A percentile compares a stretch with the other conserved stretches of the same genome.
These are phyloP conservation scores for Sphenodon punctatus DNA, from an alignment of 2,797 vertebrate species.

Conservation along the genomic window DNA sequence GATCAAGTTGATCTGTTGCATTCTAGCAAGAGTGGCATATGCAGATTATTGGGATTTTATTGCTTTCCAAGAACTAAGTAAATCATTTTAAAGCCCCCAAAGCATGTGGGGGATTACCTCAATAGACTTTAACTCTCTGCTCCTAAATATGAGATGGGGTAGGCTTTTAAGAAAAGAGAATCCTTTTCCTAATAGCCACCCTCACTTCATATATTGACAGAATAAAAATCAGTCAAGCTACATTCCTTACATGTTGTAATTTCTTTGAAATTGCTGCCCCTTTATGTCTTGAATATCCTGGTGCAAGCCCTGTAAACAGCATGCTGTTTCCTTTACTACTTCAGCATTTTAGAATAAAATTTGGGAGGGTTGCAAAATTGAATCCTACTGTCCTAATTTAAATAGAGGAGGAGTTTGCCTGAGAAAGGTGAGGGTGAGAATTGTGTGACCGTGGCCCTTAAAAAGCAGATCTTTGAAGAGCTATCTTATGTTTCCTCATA, in stretches of 20 bases:
- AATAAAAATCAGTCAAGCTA: not conserved
- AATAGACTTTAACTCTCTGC: constrained; percentile 31
- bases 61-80: constrained; percentile 54
- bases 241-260: not conserved
- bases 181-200: not conserved
- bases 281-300: not conserved
- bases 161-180: not conserved
- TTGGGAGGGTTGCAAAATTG: not conserved
- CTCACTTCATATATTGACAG: not conserved
- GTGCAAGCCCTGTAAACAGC: not conserved
- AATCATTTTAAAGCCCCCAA: constrained; percentile 29
- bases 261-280: not conserved
- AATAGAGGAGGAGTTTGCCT: not conserved
- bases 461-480: not conserved
- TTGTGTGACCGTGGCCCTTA: not conserved
- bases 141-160: not conserved
- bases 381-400: not conserved
- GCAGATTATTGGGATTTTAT: constrained; percentile 48
- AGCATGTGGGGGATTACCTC: constrained; percentile 1
- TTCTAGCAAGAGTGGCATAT: constrained; percentile 18
- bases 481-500: not conserved
- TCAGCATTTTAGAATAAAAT: not conserved
- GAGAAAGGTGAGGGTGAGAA: not conserved
- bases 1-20: constrained; percentile 18
- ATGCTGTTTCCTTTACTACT: not conserved